A percentile compares a stretch with the other conserved stretches of the same genome.
Conservation (phyloP, 2,888 invertebrate genomes). For the Chymomyza procnemis region DNA sequence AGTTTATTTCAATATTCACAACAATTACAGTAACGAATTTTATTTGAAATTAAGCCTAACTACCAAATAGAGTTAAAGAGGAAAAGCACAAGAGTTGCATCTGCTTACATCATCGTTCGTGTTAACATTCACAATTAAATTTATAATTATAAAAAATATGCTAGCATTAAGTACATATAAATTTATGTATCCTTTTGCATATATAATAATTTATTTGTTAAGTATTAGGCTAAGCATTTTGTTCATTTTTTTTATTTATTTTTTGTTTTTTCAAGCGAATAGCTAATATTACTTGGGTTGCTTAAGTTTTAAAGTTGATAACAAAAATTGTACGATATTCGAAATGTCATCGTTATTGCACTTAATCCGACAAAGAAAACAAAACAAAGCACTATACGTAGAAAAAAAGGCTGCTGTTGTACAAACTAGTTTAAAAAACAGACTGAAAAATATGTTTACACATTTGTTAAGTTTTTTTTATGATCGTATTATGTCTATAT, state of each 20-base stretch:
- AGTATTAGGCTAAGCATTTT: constrained; percentile 46
- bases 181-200: constrained; percentile 18
- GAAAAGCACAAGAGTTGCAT: constrained; percentile 60
- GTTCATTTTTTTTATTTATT: constrained; percentile 9
- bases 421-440: constrained; percentile 14
- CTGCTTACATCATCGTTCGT: constrained; percentile 18
- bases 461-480: constrained; percentile 51
- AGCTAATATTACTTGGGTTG: constrained; percentile 21
- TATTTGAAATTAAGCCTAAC: constrained; percentile 69
- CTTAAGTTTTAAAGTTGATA: constrained; percentile 29
- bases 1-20: constrained; percentile 70
- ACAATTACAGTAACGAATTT: constrained; percentile 74
- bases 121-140: constrained; percentile 65
- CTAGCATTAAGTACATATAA: constrained; percentile 48
- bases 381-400: constrained; percentile 56
- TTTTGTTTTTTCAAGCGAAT: constrained; percentile 31
- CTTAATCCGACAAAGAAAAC: constrained; percentile 56
- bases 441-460: neutral
- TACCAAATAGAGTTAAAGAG: constrained; percentile 65
- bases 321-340: constrained; percentile 44
- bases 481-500: constrained; percentile 16
- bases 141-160: constrained; percentile 68
- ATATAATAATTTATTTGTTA: constrained; percentile 41
- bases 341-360: constrained; percentile 64
- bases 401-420: constrained; percentile 66